Conservation (phyloP, 2,888 invertebrate species). For the Macrosoma leucophasiata region DNA sequence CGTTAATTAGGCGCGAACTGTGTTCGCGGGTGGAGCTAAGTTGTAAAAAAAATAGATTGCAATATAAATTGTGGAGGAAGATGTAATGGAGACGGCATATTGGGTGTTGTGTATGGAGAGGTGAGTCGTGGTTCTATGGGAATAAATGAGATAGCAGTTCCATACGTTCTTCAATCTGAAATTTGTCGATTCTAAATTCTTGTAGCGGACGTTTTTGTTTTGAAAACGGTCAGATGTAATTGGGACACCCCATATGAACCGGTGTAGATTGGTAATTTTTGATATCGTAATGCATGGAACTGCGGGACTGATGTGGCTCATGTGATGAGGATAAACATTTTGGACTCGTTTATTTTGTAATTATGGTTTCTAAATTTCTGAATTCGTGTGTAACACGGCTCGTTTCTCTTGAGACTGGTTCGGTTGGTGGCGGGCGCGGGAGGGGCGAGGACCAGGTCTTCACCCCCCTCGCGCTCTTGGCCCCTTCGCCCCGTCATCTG, state of each 20-base stretch:
- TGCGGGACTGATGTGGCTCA: slow-evolving; percentile 68
- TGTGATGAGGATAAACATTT: slow-evolving; percentile 63
- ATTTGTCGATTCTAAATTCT: no score
- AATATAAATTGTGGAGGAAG: slow-evolving; percentile 64
- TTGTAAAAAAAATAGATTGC: slow-evolving; percentile 65
- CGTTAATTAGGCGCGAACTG: slow-evolving; percentile 41
- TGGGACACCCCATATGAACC: slow-evolving; percentile 47
- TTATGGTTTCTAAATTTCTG: slow-evolving; percentile 44
- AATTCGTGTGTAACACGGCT: slow-evolving; percentile 69
- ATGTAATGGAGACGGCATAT: slow-evolving; percentile 55
- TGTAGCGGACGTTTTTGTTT: no score
- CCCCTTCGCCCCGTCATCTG: slow-evolving; percentile 10
- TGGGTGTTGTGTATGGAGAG: slow-evolving; percentile 70
- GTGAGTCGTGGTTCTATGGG: slow-evolving; percentile 24
- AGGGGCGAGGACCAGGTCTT: no score
- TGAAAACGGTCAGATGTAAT: slow-evolving; percentile 5
- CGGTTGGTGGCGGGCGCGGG: slow-evolving; percentile 44
- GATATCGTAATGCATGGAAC: slow-evolving; percentile 54
- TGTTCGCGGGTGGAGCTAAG: slow-evolving; percentile 52
- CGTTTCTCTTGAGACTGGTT: slow-evolving; percentile 61
- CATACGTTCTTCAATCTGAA: no score
- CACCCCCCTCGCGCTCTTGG: slow-evolving; percentile 5
- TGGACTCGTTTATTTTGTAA: slow-evolving; percentile 36
- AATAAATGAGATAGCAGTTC: slow-evolving; percentile 4
- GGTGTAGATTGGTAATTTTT: slow-evolving; percentile 45